phyloP scores from a whole-genome alignment of 2,888 invertebrate genomes.

The Drosophila fungiperda region DNA sequence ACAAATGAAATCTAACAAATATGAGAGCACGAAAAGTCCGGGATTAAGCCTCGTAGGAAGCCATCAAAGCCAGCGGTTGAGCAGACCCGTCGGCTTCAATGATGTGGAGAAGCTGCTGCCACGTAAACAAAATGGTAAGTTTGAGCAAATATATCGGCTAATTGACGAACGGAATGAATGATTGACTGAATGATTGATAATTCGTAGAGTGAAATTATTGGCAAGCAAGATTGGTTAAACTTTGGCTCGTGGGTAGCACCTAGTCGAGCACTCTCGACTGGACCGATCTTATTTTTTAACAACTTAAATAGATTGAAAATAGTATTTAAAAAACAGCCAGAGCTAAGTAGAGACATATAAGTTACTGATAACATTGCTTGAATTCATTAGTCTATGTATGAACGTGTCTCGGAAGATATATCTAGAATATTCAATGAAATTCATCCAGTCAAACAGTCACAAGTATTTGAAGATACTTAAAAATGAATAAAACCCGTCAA shows the following conservation, averaged over 20 bases:
- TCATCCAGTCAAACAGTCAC: neutral
- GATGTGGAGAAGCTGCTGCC: conserved; percentile 21
- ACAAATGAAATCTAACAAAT: neutral
- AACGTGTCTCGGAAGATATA: no score
- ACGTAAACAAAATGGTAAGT: conserved; percentile 22
- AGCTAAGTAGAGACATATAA: no score
- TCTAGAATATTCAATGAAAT: no score
- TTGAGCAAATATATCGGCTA: neutral
- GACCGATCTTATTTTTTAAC: no score
- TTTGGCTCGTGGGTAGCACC: neutral
- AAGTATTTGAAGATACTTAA: neutral
- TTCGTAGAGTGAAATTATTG: no score
- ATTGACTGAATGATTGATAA: neutral
- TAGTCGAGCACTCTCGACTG: no score
- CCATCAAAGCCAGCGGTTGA: neutral
- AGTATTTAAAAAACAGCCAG: no score
- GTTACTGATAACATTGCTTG: no score
- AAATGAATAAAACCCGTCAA: neutral
- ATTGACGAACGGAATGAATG: neutral
- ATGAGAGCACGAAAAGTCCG: neutral
- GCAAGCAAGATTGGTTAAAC: no score
- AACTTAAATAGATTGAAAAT: no score
- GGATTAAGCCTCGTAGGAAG: conserved; percentile 24
- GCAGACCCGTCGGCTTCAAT: neutral
- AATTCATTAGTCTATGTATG: no score